Evolutionary conservation across 2,113 vertebrate species (phyloP).

Genomic region (Scortum barcoo): DNA sequence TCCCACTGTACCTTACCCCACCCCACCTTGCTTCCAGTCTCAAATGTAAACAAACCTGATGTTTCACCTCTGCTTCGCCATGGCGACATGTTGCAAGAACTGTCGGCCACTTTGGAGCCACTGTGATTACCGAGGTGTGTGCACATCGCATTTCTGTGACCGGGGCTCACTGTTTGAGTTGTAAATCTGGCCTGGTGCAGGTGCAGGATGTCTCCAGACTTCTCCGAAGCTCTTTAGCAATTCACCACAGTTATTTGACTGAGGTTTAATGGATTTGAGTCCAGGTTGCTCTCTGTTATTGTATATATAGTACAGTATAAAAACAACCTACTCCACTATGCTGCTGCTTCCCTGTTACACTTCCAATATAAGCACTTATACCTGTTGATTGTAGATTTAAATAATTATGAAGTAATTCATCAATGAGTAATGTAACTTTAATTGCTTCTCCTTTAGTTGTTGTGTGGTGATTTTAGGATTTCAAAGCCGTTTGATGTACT

Average conservation of each 20-base stretch:
- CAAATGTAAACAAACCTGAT: constrained; percentile 31
- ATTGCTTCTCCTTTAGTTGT: constrained; percentile 55
- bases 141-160: constrained; percentile 31
- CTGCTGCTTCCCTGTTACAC: constrained; percentile 62
- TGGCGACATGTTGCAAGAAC: constrained; percentile 17
- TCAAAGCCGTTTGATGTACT: constrained; percentile 56
- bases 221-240: constrained; percentile 43
- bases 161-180: constrained; percentile 34
- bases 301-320: constrained; percentile 27
- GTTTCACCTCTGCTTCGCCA: constrained; percentile 30
- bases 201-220: constrained; percentile 33
- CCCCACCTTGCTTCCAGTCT: constrained; percentile 2
- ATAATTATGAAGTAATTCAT: constrained; percentile 46
- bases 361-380: constrained; percentile 56
- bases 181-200: constrained; percentile 15
- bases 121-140: constrained; percentile 47
- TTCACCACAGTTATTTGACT: constrained; percentile 39
- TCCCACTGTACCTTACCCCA: neutral
- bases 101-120: constrained; percentile 17
- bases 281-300: constrained; percentile 12
- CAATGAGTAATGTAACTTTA: constrained; percentile 65
- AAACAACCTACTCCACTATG: constrained; percentile 34
- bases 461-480: constrained; percentile 64
- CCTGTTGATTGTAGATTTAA: constrained; percentile 62
- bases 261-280: constrained; percentile 51